phyloP scores from a whole-genome alignment of 2,113 vertebrate genomes.

The Eolophus roseicapilla region DNA sequence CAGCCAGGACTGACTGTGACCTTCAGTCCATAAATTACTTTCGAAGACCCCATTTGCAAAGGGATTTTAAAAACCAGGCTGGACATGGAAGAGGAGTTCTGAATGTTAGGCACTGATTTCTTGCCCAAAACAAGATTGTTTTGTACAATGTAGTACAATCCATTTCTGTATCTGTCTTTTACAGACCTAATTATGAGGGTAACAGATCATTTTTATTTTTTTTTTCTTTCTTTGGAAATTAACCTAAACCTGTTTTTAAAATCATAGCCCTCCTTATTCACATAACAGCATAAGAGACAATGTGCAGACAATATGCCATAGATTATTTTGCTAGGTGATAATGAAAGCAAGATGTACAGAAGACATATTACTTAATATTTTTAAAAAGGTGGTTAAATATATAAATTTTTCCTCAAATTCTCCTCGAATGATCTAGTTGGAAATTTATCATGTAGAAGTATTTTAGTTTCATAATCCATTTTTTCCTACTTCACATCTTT shows the following conservation, averaged over 20 bases:
- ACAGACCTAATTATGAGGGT: neutral
- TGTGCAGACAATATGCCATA: neutral
- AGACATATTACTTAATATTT: constrained; percentile 35
- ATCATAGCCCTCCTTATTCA: neutral
- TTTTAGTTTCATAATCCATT: constrained; percentile 27
- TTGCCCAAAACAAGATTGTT: neutral
- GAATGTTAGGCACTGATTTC: neutral
- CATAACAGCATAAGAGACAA: neutral
- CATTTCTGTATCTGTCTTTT: neutral
- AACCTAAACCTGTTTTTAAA: neutral
- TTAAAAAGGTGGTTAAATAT: neutral
- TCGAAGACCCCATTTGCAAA: neutral
- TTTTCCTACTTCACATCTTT: neutral
- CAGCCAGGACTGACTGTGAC: neutral
- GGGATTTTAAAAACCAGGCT: neutral
- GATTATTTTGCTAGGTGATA: constrained; percentile 36
- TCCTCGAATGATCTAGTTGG: neutral
- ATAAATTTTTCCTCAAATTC: constrained; percentile 17
- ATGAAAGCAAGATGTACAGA: constrained; percentile 36
- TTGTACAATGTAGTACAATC: neutral
- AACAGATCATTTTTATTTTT: neutral
- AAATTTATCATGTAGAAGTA: neutral
- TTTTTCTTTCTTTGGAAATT: neutral
- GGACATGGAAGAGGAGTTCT: neutral
- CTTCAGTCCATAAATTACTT: neutral